A percentile compares a stretch with the other conserved stretches of the same genome.
phyloP scores from a whole-genome alignment of 2,113 vertebrate genomes.

The Mustela nigripes region DNA sequence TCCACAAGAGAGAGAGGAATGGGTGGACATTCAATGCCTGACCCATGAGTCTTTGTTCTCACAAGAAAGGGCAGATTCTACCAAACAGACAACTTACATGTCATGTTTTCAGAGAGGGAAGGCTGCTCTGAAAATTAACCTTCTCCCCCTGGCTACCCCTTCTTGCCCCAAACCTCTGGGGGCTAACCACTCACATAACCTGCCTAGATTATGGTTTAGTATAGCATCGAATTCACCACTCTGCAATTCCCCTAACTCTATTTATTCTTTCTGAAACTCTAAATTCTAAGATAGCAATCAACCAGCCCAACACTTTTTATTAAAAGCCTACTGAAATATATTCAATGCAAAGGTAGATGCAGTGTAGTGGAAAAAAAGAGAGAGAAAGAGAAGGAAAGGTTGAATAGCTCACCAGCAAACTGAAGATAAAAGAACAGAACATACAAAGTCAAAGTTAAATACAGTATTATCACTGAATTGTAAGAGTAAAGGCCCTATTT shows the following conservation, averaged over 20 bases:
- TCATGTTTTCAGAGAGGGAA: background rate
- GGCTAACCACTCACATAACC: background rate
- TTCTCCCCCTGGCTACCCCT: too few relatives aligned
- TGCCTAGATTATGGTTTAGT: background rate
- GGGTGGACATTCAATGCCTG: background rate
- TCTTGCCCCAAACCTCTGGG: background rate
- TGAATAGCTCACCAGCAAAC: background rate
- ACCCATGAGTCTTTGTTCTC: background rate
- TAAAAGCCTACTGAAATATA: background rate
- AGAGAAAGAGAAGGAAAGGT: background rate
- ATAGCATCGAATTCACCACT: background rate
- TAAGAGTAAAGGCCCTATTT: background rate
- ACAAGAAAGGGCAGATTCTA: background rate
- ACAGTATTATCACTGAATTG: background rate
- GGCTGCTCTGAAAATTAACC: background rate
- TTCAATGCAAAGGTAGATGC: background rate
- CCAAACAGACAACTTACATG: background rate
- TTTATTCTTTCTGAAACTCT: background rate
- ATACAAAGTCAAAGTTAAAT: conserved; percentile 10
- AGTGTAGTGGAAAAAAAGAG: background rate
- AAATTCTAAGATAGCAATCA: conserved; percentile 28
- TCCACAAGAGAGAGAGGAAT: background rate
- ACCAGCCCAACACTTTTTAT: background rate
- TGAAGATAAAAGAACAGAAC: background rate
- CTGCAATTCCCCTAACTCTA: background rate